Base-by-base conservation (phyloP, 2,888 invertebrate genomes). In the Coelopa pilipes region DNA sequence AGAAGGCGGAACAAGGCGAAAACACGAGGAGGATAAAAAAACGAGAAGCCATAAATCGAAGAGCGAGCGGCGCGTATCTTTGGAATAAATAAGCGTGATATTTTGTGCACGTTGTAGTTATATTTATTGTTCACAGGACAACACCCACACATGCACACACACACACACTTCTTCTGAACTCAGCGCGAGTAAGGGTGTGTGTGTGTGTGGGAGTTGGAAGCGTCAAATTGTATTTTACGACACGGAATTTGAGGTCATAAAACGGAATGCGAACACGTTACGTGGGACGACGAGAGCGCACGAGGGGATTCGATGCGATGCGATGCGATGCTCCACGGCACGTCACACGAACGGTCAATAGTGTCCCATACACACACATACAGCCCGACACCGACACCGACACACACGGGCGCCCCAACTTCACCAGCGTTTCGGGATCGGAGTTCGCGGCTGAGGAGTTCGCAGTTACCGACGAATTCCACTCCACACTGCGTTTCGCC, bases 151-250 rank as follows among this genome's bases (percentile, higher is more conserved):
- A 47, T 50, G 21, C 68, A 68, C 45, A 53, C 59, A 57, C 46
- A 5, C 17, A 13, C 4, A 17, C 19, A 19, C 50, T 10, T 13
- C 24, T 53, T 15, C 50, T 7, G 53, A 67, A 53, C n/a, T n/a
- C n/a, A n/a, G n/a, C 11, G 13, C 12, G 13, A 21, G 46, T 59
- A 17, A 46, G 59, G 19, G 59, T 69, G 46, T 59, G 53, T 47
- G 57, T 57, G 47, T 57, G 57, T 59, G 46, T 59, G 59, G 55
- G 55, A 34, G 46, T 13, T 19, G 13, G 59, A 69, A 59, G 69
- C 59, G 69, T 55, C 59, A 69, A 59, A 69, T 55, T 69, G 57
- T 59, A 69, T 55, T 57, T 69, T 69, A 69, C 59, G 59, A 69
- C 59, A 59, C 24, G 57, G 19, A 69, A 45, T 68, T 68, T 50